phyloP scores from a whole-genome alignment of 2,888 invertebrate genomes.

The Pyrrhia umbra region DNA sequence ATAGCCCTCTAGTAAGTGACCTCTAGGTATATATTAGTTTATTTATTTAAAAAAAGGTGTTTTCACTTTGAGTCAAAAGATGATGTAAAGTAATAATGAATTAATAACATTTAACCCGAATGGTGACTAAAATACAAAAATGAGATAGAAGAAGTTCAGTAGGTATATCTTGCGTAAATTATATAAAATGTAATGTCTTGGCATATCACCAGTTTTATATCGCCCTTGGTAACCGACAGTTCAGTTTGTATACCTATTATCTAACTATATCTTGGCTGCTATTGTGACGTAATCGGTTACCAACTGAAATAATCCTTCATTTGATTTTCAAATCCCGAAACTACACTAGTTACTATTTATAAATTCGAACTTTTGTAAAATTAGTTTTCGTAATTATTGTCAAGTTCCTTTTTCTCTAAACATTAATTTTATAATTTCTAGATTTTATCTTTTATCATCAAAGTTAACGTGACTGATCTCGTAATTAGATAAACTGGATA shows the following conservation, averaged over 20 bases:
- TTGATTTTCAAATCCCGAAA: not conserved
- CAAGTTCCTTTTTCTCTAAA: not conserved
- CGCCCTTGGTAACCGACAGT: constrained; percentile 57
- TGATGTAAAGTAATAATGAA: not conserved
- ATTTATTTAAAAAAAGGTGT: too few relatives aligned
- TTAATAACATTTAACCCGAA: not conserved
- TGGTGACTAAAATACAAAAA: constrained; percentile 3
- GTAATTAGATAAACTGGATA: constrained; percentile 34
- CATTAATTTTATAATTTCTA: constrained; percentile 1
- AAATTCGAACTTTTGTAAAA: not conserved
- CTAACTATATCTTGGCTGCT: constrained; percentile 30
- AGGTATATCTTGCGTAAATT: constrained; percentile 42
- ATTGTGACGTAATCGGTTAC: constrained; percentile 43
- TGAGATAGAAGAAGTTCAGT: constrained; percentile 17
- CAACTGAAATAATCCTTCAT: constrained; percentile 5
- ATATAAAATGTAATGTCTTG: constrained; percentile 54
- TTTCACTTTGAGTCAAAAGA: too few relatives aligned
- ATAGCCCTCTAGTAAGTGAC: too few relatives aligned
- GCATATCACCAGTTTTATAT: constrained; percentile 59
- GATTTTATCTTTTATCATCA: constrained; percentile 32
- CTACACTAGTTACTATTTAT: not conserved
- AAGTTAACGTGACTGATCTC: constrained; percentile 10
- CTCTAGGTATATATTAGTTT: too few relatives aligned
- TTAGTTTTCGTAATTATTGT: not conserved
- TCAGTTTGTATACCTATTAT: constrained; percentile 43